Conservation (phyloP, 2,113 vertebrate species). For the Oncorhynchus nerka region DNA sequence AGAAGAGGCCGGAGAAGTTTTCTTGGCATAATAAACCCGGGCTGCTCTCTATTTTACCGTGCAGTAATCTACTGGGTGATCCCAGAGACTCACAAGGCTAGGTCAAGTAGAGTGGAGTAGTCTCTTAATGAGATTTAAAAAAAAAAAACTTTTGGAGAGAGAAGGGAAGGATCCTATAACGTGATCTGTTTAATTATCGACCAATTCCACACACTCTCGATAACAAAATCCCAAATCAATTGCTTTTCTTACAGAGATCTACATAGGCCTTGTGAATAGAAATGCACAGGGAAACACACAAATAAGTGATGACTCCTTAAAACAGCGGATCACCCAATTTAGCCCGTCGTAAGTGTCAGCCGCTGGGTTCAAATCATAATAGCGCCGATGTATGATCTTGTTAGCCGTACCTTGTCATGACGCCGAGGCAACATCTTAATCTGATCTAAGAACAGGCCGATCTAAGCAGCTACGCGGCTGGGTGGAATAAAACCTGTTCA, state of each 20-base stretch:
- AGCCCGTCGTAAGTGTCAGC: conserved; percentile 12
- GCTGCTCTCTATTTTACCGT: conserved; percentile 35
- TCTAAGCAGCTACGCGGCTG: conserved; percentile 21
- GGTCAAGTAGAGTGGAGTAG: conserved; percentile 30
- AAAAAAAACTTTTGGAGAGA: conserved; percentile 15
- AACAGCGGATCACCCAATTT: conserved; percentile 30
- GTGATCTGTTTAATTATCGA: neutral
- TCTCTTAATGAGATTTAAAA: conserved; percentile 18
- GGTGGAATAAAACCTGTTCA: neutral
- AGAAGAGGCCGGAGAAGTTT: conserved; percentile 54
- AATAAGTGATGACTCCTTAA: conserved; percentile 7
- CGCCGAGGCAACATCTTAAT: conserved; percentile 26
- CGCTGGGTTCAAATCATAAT: neutral
- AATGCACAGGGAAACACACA: conserved; percentile 10
- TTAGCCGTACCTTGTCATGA: conserved; percentile 20
- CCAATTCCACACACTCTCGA: neutral
- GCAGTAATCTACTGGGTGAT: conserved; percentile 57
- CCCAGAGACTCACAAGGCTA: conserved; percentile 24
- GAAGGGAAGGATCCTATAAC: neutral
- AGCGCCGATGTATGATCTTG: conserved; percentile 20
- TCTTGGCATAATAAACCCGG: conserved; percentile 59
- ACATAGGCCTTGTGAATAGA: conserved; percentile 31
- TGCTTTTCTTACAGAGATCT: conserved; percentile 12
- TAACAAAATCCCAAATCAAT: conserved; percentile 24
- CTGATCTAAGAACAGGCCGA: conserved; percentile 30